Base-by-base conservation (phyloP, 2,113 vertebrate genomes). In the Apistogramma diplotaenia region DNA sequence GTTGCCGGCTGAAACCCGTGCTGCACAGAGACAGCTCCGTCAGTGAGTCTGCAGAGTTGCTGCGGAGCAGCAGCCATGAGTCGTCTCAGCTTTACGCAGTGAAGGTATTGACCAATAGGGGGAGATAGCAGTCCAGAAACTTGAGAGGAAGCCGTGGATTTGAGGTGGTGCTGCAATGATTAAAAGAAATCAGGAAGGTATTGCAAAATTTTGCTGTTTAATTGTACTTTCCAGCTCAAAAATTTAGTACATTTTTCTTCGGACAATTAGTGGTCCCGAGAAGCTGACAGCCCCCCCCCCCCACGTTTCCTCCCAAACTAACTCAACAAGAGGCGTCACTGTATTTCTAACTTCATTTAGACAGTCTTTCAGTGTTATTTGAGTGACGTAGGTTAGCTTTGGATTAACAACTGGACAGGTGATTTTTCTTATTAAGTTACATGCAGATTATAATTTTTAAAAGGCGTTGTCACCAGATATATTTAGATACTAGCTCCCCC, bases 61-160 rank as follows among this genome's bases (percentile, higher is more conserved):
- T 51, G 1, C 33, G 61, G 58, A 76, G 53, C 81, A 10, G 76
- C 65, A 46, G 73, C 46, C 6, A 10, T 46, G 43, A 16, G 43
- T 10, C 58, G 19, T n/a, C 16, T 6, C 70, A 2, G 53, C n/a
- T 11, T 35, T 19, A 29, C 21, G 60, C 21, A 49, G 62, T 57
- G 49, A 12, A 37, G 5, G 6, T 33, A 8, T 1, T 11, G 8
- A 70, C 92, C 93, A 95, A 95, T 88, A 97, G 97, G 94, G 96
- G 96, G 96, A 90, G 95, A 95, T 96, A 97, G 90, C 93, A 83
- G 95, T 93, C 93, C 95, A 97, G 93, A 94, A 96, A 97, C 94
- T 88, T 86, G 11, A 5, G 49, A 51, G 35, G 55, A 59, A 58
- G 23, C 70, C 8, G 25, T 35, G 25, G 31, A 8, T 46, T 46